These are phyloP conservation scores for Tragopan temminckii DNA, from an alignment of 2,797 vertebrate species.

Conservation along the genomic window DNA sequence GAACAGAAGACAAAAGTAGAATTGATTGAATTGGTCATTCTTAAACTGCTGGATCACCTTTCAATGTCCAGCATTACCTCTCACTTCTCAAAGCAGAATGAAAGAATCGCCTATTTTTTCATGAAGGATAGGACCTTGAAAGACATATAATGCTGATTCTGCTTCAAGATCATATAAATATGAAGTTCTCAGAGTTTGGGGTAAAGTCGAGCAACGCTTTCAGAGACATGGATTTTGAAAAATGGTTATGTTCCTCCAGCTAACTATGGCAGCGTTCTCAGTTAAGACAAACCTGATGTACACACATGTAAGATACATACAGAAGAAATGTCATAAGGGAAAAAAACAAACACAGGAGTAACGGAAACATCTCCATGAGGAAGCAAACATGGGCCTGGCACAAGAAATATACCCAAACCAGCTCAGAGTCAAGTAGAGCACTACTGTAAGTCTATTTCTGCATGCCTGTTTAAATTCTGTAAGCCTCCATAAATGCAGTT, in stretches of 20 bases:
- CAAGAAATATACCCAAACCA: slow-evolving; percentile 28
- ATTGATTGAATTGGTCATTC: not conserved
- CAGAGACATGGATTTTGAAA: slow-evolving; percentile 31
- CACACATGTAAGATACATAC: not conserved
- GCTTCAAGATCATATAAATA: slow-evolving; percentile 7
- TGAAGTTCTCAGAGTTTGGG: not conserved
- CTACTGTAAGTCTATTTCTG: slow-evolving; percentile 57
- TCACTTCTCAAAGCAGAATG: not conserved
- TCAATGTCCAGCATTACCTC: not conserved
- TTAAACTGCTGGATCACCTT: slow-evolving; percentile 31
- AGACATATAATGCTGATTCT: slow-evolving; percentile 24
- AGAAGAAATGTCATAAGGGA: not conserved
- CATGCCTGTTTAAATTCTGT: slow-evolving; percentile 70
- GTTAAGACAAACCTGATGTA: not conserved
- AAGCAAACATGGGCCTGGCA: slow-evolving; percentile 23
- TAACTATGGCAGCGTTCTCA: not conserved
- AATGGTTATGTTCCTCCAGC: not conserved
- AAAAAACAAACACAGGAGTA: not conserved
- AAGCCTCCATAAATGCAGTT: slow-evolving; percentile 79
- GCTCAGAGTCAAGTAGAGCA: slow-evolving; percentile 53
- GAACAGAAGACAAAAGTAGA: slow-evolving; percentile 16
- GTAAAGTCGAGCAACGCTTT: slow-evolving; percentile 43
- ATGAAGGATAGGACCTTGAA: not conserved
- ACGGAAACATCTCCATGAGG: not conserved
- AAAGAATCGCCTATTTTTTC: slow-evolving; percentile 42